phyloP scores from a whole-genome alignment of 2,797 vertebrate species.

The Buceros bicornis region DNA sequence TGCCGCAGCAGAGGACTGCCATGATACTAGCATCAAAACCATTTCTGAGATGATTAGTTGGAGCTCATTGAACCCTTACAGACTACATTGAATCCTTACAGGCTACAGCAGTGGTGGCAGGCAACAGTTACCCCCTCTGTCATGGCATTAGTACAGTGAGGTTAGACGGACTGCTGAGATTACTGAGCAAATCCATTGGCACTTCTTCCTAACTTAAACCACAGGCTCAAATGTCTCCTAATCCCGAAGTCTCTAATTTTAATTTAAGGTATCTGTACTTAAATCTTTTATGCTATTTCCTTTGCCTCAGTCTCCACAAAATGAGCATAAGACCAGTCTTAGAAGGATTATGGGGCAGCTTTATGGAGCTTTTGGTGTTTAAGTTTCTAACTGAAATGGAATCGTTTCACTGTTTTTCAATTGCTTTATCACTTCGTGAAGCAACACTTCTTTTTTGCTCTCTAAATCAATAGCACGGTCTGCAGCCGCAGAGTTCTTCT shows the following conservation, averaged over 20 bases:
- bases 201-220: slow-evolving; percentile 15
- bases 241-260: slow-evolving; percentile 42
- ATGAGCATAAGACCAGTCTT: background rate
- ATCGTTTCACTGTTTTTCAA: background rate
- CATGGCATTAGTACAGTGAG: background rate
- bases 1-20: background rate
- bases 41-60: background rate
- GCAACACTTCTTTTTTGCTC: background rate
- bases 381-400: background rate
- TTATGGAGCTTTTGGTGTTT: background rate
- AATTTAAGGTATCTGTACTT: background rate
- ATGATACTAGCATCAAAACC: background rate
- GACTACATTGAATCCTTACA: background rate
- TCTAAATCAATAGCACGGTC: background rate
- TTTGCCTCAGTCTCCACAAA: background rate
- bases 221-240: background rate
- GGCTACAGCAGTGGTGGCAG: fast-evolving
- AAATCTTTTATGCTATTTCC: background rate
- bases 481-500: background rate
- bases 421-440: background rate
- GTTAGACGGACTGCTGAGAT: background rate
- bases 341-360: slow-evolving; percentile 22
- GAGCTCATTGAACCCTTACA: background rate
- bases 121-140: background rate
- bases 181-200: background rate